Base-by-base conservation (phyloP, 2,113 vertebrate species). In the Neopipo cinnamomea region DNA sequence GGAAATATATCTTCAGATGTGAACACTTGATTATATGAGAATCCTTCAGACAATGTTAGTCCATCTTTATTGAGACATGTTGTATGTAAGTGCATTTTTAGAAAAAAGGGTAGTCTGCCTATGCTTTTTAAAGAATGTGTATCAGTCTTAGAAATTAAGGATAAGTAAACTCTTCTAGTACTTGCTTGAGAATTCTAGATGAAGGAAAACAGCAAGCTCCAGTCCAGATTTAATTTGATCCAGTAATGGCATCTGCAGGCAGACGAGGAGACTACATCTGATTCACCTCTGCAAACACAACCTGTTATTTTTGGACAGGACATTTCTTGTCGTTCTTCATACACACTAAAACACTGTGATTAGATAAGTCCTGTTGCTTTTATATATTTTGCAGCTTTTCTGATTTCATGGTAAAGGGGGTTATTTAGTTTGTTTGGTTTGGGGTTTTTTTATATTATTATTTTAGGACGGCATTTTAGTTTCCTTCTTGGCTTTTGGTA, bases 171-270 rank as follows among this genome's bases (percentile, higher is more conserved):
- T 52, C 14, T 74, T 55, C 1, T n/a, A 39, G 74, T 24, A 25
- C 10, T 55, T 30, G 12, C 35, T 63, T 81, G 24, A 71, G 50
- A 81, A 59, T 63, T 63, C 30, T 19, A 46, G 46, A 9, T 35
- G 17, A 83, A 63, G 39, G 14, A 52, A 50, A 88, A 6, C 9
- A 50, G 19, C 20, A 71, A 80, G 24, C 30, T 92, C 24, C 20
- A 12, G 55, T 62, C 95, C n/a, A 83, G 21, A 14, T 65, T 73
- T 92, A 67, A 41, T 21, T 90, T 89, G 67, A 79, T 93, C 76
- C 25, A 61, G 58, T 89, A 89, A 88, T 85, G 94, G 76, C 96
- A 96, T 90, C 95, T 86, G 46, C 72, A 91, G 95, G 94, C 44
- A 25, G 78, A 78, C 73, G 53, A 59, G 37, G 74, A 77, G 85